Evolutionary conservation across 2,888 invertebrate genomes (phyloP).

Genomic region (Dicyrtoma fusca): DNA sequence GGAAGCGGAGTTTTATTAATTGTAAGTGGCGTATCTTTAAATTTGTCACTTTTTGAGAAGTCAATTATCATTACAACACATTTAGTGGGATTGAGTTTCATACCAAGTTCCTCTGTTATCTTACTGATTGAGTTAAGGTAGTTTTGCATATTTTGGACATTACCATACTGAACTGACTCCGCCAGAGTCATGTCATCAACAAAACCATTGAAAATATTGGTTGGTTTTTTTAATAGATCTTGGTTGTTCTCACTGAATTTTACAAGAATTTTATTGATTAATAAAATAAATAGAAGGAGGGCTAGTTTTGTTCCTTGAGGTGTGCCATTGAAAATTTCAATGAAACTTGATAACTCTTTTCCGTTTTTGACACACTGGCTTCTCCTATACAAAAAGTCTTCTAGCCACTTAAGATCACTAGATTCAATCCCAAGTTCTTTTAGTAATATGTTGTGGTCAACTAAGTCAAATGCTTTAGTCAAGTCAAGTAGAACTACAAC

Average conservation of each 20-base stretch:
- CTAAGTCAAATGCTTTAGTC: too few relatives aligned
- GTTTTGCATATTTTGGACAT: not conserved
- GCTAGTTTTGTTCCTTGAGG: conserved; percentile 8
- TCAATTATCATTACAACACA: too few relatives aligned
- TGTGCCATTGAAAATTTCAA: not conserved
- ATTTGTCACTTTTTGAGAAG: too few relatives aligned
- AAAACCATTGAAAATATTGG: not conserved
- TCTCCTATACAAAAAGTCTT: not conserved
- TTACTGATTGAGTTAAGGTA: too few relatives aligned
- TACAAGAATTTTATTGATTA: not conserved
- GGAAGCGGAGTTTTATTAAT: too few relatives aligned
- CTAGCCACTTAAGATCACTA: not conserved
- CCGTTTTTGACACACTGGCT: not conserved
- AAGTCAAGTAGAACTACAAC: too few relatives aligned
- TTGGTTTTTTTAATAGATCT: not conserved
- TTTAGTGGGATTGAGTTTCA: too few relatives aligned
- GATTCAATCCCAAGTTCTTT: too few relatives aligned
- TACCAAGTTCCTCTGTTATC: too few relatives aligned
- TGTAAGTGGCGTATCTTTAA: too few relatives aligned
- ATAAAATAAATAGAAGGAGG: not conserved
- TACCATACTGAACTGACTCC: not conserved
- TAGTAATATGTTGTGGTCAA: too few relatives aligned
- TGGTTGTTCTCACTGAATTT: not conserved
- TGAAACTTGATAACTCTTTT: not conserved
- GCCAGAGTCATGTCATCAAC: not conserved